phyloP scores from a whole-genome alignment of 2,888 invertebrate genomes.

The Adela reaumurella region DNA sequence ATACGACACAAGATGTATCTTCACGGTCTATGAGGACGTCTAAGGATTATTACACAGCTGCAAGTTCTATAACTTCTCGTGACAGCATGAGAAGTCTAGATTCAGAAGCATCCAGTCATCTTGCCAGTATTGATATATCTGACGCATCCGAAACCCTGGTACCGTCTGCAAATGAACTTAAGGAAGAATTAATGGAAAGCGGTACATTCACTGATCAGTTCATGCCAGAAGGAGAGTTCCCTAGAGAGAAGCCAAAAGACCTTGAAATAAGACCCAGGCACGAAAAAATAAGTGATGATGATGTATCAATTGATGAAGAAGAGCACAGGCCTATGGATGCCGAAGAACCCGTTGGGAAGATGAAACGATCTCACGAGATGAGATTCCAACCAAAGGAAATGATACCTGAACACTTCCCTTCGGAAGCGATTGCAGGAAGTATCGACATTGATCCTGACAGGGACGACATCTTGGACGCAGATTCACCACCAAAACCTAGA shows the following conservation, averaged over 20 bases:
- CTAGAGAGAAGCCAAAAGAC: not conserved
- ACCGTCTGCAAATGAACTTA: constrained; percentile 81
- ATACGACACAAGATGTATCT: constrained; percentile 76
- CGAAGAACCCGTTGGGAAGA: constrained; percentile 61
- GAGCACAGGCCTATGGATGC: constrained; percentile 41
- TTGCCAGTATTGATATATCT: constrained; percentile 86
- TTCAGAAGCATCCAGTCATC: constrained; percentile 84
- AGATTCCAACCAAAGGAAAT: constrained; percentile 69
- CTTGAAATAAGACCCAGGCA: constrained; percentile 27
- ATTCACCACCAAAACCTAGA: constrained; percentile 17
- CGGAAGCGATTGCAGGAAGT: constrained; percentile 38
- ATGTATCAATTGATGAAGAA: constrained; percentile 56
- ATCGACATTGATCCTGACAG: constrained; percentile 38
- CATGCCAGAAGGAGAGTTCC: constrained; percentile 31
- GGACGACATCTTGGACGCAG: not conserved
- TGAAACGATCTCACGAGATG: constrained; percentile 91
- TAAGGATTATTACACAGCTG: constrained; percentile 83
- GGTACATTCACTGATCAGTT: constrained; percentile 57
- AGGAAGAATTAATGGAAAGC: constrained; percentile 67
- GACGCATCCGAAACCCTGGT: constrained; percentile 92
- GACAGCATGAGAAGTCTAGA: constrained; percentile 89
- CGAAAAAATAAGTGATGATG: constrained; percentile 49
- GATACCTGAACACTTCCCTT: constrained; percentile 43
- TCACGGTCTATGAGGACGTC: constrained; percentile 70
- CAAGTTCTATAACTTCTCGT: constrained; percentile 81